phyloP scores from a whole-genome alignment of 2,113 vertebrate genomes.

The Otis tarda region DNA sequence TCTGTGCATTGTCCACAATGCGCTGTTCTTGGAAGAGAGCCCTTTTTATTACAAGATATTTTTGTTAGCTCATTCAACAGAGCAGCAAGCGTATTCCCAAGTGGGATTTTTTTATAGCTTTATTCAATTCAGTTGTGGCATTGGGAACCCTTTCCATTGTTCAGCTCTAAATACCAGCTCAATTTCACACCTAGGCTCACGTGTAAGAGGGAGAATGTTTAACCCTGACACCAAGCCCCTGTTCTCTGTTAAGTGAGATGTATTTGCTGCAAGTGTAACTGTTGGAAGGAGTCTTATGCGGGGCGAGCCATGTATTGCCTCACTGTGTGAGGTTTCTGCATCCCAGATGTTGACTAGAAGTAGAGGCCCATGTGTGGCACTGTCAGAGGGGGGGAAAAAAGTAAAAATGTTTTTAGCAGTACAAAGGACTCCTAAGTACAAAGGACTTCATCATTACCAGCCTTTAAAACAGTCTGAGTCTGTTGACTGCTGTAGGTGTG shows the following conservation, averaged over 20 bases:
- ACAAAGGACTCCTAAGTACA: not conserved
- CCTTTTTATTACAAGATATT: not conserved
- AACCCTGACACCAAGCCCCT: not conserved
- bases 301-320: not conserved
- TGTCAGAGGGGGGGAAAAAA: not conserved
- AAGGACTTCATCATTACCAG: no score
- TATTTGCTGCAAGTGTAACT: not conserved
- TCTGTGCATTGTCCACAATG: not conserved
- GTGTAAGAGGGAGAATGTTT: not conserved
- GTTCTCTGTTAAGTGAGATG: not conserved
- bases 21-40: conserved; percentile 28
- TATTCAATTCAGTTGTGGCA: not conserved
- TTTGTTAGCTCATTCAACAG: conserved; percentile 12
- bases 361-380: not conserved
- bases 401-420: not conserved
- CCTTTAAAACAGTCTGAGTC: not conserved
- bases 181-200: not conserved
- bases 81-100: not conserved
- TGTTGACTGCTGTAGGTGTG: not conserved
- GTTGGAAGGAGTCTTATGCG: rapidly evolving
- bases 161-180: not conserved
- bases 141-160: not conserved
- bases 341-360: not conserved
- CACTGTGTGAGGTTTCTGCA: not conserved
- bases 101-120: not conserved